phyloP scores from a whole-genome alignment of 2,797 vertebrate species.

The Heteromormyrus szaboi region DNA sequence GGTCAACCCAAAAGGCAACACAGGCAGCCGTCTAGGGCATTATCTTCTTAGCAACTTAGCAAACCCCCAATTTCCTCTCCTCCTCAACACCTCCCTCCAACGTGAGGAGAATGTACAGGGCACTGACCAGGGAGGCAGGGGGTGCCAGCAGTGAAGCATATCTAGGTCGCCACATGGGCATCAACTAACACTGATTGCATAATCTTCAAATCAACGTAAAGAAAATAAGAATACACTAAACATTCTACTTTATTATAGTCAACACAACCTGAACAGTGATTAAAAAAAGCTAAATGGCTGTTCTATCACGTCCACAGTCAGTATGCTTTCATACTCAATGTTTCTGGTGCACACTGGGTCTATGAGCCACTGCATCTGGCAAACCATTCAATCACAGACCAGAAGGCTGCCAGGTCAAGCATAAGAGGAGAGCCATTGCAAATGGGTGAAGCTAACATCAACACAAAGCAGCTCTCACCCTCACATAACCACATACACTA shows the following conservation, averaged over 20 bases:
- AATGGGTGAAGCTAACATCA: not conserved
- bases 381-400: not conserved
- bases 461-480: not conserved
- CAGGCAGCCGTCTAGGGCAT: not conserved
- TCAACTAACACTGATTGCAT: not conserved
- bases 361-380: not conserved
- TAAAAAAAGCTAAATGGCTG: constrained; percentile 28
- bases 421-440: not conserved
- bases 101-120: not conserved
- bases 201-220: constrained; percentile 30
- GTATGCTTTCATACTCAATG: not conserved
- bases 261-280: constrained; percentile 36
- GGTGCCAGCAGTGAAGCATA: not conserved
- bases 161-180: not conserved
- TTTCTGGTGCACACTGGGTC: not conserved
- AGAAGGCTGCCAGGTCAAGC: not conserved
- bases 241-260: constrained; percentile 33
- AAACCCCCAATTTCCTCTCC: not conserved
- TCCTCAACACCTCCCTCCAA: constrained; percentile 24
- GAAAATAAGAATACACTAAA: constrained; percentile 30
- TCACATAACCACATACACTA: not conserved
- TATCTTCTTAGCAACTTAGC: not conserved
- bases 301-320: constrained; percentile 19
- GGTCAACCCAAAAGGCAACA: not conserved
- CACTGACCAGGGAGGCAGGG: not conserved